Conservation (phyloP, 2,113 vertebrate species). For the Dicerorhinus sumatrensis region DNA sequence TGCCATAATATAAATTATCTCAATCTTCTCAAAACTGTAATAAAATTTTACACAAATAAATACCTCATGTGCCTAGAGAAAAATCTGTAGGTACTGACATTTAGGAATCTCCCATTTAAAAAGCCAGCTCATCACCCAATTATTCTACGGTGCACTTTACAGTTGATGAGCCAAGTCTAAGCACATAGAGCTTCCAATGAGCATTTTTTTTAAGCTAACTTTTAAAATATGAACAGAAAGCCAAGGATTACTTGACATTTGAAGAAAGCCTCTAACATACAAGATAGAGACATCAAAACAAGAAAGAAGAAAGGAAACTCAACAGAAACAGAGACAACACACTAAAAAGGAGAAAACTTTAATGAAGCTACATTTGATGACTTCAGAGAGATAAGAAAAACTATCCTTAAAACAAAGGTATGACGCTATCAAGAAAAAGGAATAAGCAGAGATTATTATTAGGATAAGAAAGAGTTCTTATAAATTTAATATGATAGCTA, state of each 20-base stretch:
- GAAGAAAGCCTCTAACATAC: not conserved
- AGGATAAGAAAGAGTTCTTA: not conserved
- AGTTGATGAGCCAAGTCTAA: not conserved
- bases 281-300: constrained; percentile 9
- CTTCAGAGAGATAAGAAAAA: not conserved
- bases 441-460: not conserved
- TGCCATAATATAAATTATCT: not conserved
- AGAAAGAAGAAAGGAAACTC: not conserved
- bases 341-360: not conserved
- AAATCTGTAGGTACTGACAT: not conserved
- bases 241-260: not conserved
- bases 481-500: not conserved
- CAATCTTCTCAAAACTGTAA: not conserved
- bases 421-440: not conserved
- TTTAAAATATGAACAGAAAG: constrained; percentile 1
- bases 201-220: not conserved
- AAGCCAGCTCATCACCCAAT: not conserved
- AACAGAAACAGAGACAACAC: not conserved
- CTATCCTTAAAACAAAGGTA: constrained; percentile 28
- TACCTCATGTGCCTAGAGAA: not conserved
- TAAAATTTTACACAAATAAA: not conserved
- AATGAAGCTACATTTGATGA: not conserved
- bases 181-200: not conserved
- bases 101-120: not conserved
- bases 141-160: not conserved